phyloP scores from a whole-genome alignment of 2,113 vertebrate genomes.

The Pionites leucogaster region DNA sequence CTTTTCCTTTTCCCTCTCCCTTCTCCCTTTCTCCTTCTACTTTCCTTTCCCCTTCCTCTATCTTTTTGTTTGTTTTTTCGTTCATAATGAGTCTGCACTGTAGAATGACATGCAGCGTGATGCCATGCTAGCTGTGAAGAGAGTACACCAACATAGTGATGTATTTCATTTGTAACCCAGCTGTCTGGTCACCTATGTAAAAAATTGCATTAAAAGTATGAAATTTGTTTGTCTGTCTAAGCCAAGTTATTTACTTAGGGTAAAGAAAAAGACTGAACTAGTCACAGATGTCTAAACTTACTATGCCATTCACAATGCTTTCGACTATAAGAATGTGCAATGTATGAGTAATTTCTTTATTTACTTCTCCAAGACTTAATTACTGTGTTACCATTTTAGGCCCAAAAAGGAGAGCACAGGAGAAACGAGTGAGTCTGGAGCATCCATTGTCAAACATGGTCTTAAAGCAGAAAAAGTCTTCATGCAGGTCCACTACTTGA shows the following conservation, averaged over 20 bases:
- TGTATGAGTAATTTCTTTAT: not conserved
- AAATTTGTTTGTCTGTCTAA: not conserved
- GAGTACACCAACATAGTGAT: not conserved
- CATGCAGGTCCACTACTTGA: constrained; percentile 97
- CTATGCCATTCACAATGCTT: not conserved
- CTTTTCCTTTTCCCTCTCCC: not conserved
- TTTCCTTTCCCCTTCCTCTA: not conserved
- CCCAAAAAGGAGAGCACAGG: constrained; percentile 91
- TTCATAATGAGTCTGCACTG: not conserved
- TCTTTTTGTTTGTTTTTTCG: not conserved
- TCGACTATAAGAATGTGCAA: not conserved
- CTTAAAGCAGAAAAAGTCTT: constrained; percentile 93
- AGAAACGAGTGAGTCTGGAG: constrained; percentile 84
- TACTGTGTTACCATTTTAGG: constrained; percentile 68
- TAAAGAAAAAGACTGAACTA: not conserved
- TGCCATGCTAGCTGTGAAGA: not conserved
- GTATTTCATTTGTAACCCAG: not conserved
- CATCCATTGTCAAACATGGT: constrained; percentile 88
- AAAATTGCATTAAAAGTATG: not conserved
- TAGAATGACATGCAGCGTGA: not conserved
- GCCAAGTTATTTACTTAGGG: not conserved
- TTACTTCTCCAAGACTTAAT: not conserved
- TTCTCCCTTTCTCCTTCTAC: not conserved
- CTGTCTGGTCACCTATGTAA: not conserved
- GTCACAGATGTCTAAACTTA: not conserved